Conservation (phyloP, 2,797 vertebrate genomes). For the Orientallactaga sibirica region DNA sequence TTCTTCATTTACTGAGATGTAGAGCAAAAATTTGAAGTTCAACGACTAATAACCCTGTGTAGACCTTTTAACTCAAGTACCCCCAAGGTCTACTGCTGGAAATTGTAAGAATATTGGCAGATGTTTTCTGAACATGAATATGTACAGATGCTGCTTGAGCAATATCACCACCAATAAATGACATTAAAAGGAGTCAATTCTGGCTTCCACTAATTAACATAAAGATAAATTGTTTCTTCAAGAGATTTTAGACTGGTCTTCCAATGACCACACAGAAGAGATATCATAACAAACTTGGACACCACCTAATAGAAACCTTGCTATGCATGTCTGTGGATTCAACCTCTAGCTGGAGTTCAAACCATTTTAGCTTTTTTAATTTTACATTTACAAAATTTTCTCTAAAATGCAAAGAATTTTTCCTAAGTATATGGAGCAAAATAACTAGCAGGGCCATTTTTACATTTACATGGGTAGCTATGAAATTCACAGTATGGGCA, state of each 20-base stretch:
- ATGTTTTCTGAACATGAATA: slow-evolving; percentile 50
- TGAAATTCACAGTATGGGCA: not conserved
- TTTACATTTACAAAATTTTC: slow-evolving; percentile 28
- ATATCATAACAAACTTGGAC: not conserved
- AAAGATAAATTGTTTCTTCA: slow-evolving; percentile 20
- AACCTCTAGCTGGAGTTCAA: not conserved
- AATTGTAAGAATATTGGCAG: not conserved
- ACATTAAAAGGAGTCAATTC: slow-evolving; percentile 27
- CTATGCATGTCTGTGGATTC: not conserved
- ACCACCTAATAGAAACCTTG: not conserved
- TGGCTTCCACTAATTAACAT: slow-evolving; percentile 39
- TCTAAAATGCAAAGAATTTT: slow-evolving; percentile 58
- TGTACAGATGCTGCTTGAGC: not conserved
- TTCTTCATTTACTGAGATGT: not conserved
- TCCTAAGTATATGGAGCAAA: not conserved
- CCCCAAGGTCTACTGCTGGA: not conserved
- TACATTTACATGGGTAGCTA: slow-evolving; percentile 5
- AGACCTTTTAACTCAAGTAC: not conserved
- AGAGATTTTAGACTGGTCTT: slow-evolving; percentile 44
- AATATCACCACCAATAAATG: slow-evolving; percentile 23
- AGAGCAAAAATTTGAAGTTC: slow-evolving; percentile 4
- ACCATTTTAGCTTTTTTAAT: not conserved
- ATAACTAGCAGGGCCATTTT: not conserved
- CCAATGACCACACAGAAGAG: slow-evolving; percentile 36
- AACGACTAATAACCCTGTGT: not conserved